Evolutionary conservation across 2,888 invertebrate species (phyloP).

Genomic region (Synergus umbraculus): DNA sequence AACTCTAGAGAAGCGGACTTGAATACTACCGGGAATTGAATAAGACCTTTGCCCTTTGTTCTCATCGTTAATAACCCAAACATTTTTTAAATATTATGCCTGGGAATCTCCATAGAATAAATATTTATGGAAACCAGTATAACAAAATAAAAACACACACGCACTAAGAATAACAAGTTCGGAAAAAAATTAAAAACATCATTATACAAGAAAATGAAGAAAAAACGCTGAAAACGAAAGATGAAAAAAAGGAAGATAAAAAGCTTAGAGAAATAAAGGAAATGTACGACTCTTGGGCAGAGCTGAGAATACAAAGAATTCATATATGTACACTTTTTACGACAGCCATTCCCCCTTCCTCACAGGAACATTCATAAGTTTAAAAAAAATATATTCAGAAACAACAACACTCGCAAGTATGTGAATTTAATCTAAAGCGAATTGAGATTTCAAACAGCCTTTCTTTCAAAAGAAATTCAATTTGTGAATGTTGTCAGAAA

Average conservation of each 20-base stretch:
- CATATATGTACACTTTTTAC: background rate
- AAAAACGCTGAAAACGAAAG: background rate
- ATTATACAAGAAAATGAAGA: background rate
- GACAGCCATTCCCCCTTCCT: too few species aligned
- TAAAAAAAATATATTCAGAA: too few species aligned
- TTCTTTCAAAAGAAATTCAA: background rate
- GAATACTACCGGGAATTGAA: too few species aligned
- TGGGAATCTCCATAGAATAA: background rate
- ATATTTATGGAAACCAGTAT: background rate
- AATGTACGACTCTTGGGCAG: background rate
- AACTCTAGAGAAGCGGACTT: too few species aligned
- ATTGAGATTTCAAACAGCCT: background rate
- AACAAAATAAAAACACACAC: background rate
- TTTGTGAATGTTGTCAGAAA: background rate
- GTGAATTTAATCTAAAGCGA: too few species aligned
- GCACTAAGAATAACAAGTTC: background rate
- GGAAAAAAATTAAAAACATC: background rate
- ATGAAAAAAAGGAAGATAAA: background rate
- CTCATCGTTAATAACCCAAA: background rate
- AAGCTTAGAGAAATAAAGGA: background rate
- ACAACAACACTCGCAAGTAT: too few species aligned
- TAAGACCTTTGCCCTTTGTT: too few species aligned
- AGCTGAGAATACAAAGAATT: background rate
- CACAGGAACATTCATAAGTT: too few species aligned
- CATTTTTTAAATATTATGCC: background rate